These are phyloP conservation scores for Dicrostonyx torquatus DNA, from an alignment of 2,797 vertebrate species.

Conservation along the genomic window DNA sequence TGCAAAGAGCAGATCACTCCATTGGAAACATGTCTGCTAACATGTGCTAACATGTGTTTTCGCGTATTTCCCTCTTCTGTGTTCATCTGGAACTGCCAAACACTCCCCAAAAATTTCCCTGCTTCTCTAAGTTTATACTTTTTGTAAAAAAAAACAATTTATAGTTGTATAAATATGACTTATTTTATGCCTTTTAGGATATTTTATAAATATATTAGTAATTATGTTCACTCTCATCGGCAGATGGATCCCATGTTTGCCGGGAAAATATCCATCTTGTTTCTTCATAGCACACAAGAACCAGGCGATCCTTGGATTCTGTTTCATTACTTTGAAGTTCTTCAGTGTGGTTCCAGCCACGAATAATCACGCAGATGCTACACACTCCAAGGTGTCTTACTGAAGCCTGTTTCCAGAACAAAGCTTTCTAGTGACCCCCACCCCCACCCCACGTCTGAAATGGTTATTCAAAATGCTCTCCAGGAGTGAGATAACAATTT, in stretches of 20 bases:
- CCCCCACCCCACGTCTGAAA: not conserved
- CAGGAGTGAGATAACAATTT: slow-evolving; percentile 71
- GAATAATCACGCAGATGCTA: slow-evolving; percentile 57
- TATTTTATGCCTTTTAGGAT: slow-evolving; percentile 12
- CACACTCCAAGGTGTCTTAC: slow-evolving; percentile 66
- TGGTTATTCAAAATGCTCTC: slow-evolving; percentile 54
- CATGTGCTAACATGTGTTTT: not conserved
- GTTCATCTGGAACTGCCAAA: not conserved
- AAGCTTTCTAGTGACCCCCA: slow-evolving; percentile 59
- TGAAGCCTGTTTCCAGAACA: slow-evolving; percentile 83
- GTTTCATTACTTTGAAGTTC: slow-evolving; percentile 54
- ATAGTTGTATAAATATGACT: slow-evolving; percentile 32
- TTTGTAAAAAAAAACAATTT: slow-evolving; percentile 46
- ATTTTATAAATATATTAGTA: slow-evolving; percentile 56
- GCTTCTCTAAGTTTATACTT: not conserved
- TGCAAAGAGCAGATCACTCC: slow-evolving; percentile 23
- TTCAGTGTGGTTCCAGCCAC: slow-evolving; percentile 84
- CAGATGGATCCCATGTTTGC: not conserved
- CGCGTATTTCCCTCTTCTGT: not conserved
- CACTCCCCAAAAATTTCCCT: not conserved
- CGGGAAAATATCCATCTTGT: not conserved
- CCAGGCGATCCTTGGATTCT: not conserved
- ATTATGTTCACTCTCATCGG: not conserved
- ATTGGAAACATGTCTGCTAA: not conserved
- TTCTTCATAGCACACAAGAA: not conserved